Conservation (phyloP, 2,888 invertebrate species). For the Euspilapteryx auroguttella region DNA sequence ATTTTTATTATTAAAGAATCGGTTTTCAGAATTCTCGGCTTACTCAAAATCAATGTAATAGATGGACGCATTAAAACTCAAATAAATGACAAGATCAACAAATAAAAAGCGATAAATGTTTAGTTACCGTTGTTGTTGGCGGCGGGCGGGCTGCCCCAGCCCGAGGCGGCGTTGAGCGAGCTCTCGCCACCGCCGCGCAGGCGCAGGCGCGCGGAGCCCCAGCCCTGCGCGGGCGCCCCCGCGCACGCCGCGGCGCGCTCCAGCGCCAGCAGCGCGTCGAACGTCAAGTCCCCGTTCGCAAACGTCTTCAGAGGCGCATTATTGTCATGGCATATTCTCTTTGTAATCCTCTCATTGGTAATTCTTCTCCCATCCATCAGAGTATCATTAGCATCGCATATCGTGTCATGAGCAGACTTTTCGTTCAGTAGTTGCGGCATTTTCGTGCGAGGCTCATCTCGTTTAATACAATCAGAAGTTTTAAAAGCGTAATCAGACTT, state of each 20-base stretch:
- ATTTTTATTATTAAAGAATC: too few relatives aligned
- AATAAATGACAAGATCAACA: too few relatives aligned
- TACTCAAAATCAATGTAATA: too few relatives aligned
- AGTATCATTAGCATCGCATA: constrained; percentile 37
- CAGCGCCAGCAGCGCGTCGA: constrained; percentile 45
- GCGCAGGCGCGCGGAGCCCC: constrained; percentile 67
- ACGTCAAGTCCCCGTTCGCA: constrained; percentile 52
- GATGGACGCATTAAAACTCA: too few relatives aligned
- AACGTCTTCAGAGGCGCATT: constrained; percentile 34
- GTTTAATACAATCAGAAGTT: constrained; percentile 60
- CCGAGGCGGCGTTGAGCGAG: constrained; percentile 75
- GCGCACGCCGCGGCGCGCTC: constrained; percentile 18
- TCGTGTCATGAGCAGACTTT: constrained; percentile 42
- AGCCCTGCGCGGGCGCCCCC: constrained; percentile 30
- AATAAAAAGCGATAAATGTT: too few relatives aligned
- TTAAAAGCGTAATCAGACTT: constrained; percentile 66
- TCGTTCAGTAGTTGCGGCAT: constrained; percentile 43
- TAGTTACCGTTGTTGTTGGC: constrained; percentile 67
- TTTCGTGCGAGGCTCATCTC: constrained; percentile 46
- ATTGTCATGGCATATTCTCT: constrained; percentile 51
- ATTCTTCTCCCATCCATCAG: too few relatives aligned
- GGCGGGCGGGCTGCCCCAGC: constrained; percentile 77
- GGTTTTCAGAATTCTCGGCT: too few relatives aligned
- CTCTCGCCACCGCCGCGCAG: constrained; percentile 81
- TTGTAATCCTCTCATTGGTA: constrained; percentile 31